Conservation (phyloP, 2,888 invertebrate genomes). For the Metalampra italica region DNA sequence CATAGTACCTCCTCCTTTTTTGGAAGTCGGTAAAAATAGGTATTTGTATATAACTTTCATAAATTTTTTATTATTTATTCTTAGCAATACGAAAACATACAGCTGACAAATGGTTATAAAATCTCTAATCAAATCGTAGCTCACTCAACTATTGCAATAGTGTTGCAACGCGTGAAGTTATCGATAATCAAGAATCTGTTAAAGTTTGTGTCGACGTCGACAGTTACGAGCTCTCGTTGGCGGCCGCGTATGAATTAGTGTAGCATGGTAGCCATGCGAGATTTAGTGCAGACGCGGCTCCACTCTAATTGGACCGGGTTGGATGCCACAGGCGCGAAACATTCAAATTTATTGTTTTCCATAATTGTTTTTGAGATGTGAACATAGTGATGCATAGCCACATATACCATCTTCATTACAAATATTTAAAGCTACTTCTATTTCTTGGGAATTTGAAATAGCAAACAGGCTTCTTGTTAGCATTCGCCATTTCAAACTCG, state of each 20-base stretch:
- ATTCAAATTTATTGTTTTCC: conserved; percentile 68
- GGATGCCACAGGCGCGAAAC: conserved; percentile 68
- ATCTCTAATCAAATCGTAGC: conserved; percentile 5
- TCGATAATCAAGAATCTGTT: conserved; percentile 60
- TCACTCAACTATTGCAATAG: conserved; percentile 22
- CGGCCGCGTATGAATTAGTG: conserved; percentile 73
- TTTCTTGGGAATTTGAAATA: conserved; percentile 11
- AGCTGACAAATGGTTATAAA: not conserved
- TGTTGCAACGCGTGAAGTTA: conserved; percentile 40
- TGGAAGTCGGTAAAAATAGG: too few species aligned
- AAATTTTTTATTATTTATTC: too few species aligned
- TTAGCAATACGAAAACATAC: not conserved
- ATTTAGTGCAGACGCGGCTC: conserved; percentile 67
- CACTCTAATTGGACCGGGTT: conserved; percentile 72
- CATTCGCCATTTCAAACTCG: conserved; percentile 16
- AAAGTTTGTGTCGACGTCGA: conserved; percentile 58
- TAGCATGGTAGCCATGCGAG: conserved; percentile 70
- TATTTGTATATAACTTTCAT: too few species aligned
- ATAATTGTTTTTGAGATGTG: conserved; percentile 71
- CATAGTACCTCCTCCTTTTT: too few species aligned
- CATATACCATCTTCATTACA: conserved; percentile 48
- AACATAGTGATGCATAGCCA: conserved; percentile 39
- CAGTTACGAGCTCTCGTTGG: conserved; percentile 57
- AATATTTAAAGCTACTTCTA: conserved; percentile 24
- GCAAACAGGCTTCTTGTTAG: conserved; percentile 17